A percentile compares a stretch with the other conserved stretches of the same genome.
Conservation (phyloP, 2,797 vertebrate genomes). For the Yasuhikotakia modesta region DNA sequence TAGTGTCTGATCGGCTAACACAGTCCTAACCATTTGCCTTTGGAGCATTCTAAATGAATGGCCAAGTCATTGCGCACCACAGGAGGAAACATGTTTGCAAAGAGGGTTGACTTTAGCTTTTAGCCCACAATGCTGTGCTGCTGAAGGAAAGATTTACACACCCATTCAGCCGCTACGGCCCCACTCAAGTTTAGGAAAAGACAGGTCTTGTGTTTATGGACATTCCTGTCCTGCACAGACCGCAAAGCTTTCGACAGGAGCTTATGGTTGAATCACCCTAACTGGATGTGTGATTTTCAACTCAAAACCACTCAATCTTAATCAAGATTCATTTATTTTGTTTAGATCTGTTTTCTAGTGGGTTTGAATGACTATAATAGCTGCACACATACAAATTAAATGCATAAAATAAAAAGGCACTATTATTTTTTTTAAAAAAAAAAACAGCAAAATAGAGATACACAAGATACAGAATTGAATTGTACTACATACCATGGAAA, state of each 20-base stretch:
- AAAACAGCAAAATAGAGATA: background rate
- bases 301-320: slow-evolving; percentile 22
- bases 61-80: slow-evolving; percentile 58
- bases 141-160: slow-evolving; percentile 29
- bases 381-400: slow-evolving; percentile 56
- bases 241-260: slow-evolving; percentile 66
- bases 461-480: background rate
- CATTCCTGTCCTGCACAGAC: slow-evolving; percentile 59
- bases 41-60: slow-evolving; percentile 49
- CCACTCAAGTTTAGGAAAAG: slow-evolving; percentile 61
- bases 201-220: slow-evolving; percentile 71
- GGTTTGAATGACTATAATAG: slow-evolving; percentile 58
- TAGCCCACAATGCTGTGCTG: slow-evolving; percentile 56
- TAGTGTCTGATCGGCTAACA: slow-evolving; percentile 33
- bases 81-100: slow-evolving; percentile 58
- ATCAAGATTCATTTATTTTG: slow-evolving; percentile 44
- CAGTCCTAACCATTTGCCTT: slow-evolving; percentile 29
- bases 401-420: background rate
- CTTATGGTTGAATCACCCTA: slow-evolving; percentile 62
- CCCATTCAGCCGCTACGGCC: slow-evolving; percentile 10
- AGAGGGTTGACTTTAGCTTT: slow-evolving; percentile 57
- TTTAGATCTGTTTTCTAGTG: slow-evolving; percentile 37
- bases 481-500: no score
- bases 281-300: slow-evolving; percentile 44
- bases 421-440: no score